phyloP scores from a whole-genome alignment of 2,797 vertebrate species.

The Sebastes dallii region DNA sequence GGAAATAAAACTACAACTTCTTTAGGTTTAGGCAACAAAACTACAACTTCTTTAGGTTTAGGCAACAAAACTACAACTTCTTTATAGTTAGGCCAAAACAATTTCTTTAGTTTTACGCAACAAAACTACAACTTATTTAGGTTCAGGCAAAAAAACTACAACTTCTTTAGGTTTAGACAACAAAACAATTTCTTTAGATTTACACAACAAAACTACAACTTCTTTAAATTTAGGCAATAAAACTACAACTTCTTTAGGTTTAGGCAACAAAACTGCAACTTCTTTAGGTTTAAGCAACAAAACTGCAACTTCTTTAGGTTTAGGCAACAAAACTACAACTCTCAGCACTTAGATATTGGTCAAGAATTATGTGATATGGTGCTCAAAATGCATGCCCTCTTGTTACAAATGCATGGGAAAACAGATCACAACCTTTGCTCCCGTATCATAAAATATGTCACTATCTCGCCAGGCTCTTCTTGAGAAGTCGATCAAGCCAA shows the following conservation, averaged over 20 bases:
- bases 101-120: too few relatives aligned
- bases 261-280: too few relatives aligned
- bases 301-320: too few relatives aligned
- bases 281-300: fast-evolving
- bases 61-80: fast-evolving
- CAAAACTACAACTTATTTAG: too few relatives aligned
- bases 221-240: fast-evolving
- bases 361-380: background rate
- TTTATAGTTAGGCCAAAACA: fast-evolving
- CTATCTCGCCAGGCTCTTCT: background rate
- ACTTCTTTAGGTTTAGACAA: fast-evolving
- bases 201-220: too few relatives aligned
- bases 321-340: background rate
- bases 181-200: too few relatives aligned
- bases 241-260: too few relatives aligned
- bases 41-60: too few relatives aligned
- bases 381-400: background rate
- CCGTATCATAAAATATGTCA: constrained; percentile 10
- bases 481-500: constrained; percentile 20
- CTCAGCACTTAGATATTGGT: constrained; percentile 1
- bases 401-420: constrained; percentile 25
- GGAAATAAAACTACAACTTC: too few relatives aligned
- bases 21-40: too few relatives aligned
- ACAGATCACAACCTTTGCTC: constrained; percentile 19
- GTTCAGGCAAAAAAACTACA: too few relatives aligned